These are phyloP conservation scores for Martes martes DNA, from an alignment of 2,113 vertebrate genomes.

Conservation along the genomic window DNA sequence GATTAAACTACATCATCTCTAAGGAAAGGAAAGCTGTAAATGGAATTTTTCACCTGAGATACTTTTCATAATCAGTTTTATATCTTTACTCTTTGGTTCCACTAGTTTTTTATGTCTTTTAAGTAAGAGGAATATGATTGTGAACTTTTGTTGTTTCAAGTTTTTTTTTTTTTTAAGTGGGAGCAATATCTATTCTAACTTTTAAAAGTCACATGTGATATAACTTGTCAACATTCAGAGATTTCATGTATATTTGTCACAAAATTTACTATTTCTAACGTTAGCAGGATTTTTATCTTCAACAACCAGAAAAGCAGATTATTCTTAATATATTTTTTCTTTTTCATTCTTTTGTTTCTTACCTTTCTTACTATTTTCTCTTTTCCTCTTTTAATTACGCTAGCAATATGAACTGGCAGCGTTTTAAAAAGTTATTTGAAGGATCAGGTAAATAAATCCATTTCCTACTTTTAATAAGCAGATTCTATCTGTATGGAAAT, in stretches of 20 bases:
- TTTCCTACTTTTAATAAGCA: background rate
- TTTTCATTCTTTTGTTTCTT: background rate
- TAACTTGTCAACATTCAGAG: background rate
- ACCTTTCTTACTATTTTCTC: background rate
- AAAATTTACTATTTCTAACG: background rate
- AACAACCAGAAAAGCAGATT: background rate
- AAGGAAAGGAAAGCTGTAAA: background rate
- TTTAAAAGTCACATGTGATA: background rate
- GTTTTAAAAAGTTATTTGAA: background rate
- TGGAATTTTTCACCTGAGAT: background rate
- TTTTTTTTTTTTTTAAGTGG: background rate
- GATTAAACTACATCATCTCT: background rate
- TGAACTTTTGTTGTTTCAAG: background rate
- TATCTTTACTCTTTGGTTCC: background rate
- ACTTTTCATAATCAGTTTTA: background rate
- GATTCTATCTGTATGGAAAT: background rate
- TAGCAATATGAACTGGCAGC: background rate
- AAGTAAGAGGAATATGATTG: background rate
- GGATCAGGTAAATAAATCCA: background rate
- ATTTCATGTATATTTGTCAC: background rate
- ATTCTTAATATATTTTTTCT: background rate
- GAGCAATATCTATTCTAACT: background rate
- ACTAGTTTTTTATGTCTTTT: background rate
- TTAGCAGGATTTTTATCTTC: background rate
- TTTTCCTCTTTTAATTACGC: background rate